Evolutionary conservation across 2,113 vertebrate species (phyloP).

Genomic region (Catharus bicknelli): DNA sequence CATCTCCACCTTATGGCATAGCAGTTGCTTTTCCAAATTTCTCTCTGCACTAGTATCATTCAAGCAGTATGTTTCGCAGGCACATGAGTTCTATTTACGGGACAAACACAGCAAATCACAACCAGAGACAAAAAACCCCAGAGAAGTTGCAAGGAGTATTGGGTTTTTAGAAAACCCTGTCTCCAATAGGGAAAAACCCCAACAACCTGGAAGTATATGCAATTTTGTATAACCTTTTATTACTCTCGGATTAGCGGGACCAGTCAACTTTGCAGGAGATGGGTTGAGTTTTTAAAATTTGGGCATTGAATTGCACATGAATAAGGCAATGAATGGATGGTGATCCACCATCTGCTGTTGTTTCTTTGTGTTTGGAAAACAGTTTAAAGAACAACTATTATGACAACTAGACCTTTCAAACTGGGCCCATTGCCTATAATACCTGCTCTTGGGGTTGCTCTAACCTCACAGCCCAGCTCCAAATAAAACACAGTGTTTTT

Average conservation of each 20-base stretch:
- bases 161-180: not conserved
- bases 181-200: fast-evolving
- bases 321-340: not conserved
- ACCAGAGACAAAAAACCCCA: not conserved
- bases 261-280: not conserved
- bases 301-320: not conserved
- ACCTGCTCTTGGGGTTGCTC: not conserved
- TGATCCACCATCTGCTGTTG: not conserved
- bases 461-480: not conserved
- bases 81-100: not conserved
- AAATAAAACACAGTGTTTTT: fast-evolving
- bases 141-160: not conserved
- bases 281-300: not conserved
- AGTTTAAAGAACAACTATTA: not conserved
- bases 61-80: not conserved
- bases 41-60: not conserved
- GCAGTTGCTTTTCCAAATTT: not conserved
- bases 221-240: not conserved
- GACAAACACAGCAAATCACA: not conserved
- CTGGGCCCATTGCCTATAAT: not conserved
- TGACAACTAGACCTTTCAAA: fast-evolving
- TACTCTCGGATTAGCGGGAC: not conserved
- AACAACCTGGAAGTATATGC: not conserved
- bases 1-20: not conserved
- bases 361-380: not conserved